These are phyloP conservation scores for Phalanger gymnotis DNA, from an alignment of 2,797 vertebrate species.

Conservation along the genomic window DNA sequence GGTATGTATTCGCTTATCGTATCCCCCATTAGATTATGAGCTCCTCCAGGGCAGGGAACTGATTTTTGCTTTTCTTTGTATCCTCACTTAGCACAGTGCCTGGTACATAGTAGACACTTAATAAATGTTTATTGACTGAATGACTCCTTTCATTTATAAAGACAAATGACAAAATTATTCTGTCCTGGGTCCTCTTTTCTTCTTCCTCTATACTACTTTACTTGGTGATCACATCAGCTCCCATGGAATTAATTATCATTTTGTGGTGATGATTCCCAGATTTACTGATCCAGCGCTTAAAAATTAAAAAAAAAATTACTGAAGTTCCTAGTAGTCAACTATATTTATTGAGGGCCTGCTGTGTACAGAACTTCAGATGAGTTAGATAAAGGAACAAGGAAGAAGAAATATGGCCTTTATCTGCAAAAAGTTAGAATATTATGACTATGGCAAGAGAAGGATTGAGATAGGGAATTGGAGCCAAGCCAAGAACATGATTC, in stretches of 20 bases:
- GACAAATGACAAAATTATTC: background rate
- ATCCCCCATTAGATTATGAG: too few relatives aligned
- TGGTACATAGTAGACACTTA: too few relatives aligned
- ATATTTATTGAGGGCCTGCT: background rate
- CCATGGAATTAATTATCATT: too few relatives aligned
- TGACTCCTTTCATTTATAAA: too few relatives aligned
- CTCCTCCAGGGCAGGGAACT: too few relatives aligned
- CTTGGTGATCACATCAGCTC: too few relatives aligned
- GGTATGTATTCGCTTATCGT: too few relatives aligned
- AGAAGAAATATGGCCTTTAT: background rate
- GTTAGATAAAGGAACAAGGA: background rate
- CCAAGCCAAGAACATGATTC: background rate
- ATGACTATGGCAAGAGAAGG: background rate
- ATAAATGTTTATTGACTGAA: too few relatives aligned
- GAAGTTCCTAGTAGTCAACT: background rate
- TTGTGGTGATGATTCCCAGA: too few relatives aligned
- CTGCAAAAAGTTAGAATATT: background rate
- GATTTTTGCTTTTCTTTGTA: too few relatives aligned
- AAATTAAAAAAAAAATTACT: background rate
- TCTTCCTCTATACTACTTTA: too few relatives aligned
- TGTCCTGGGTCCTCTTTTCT: background rate
- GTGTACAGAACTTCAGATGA: background rate
- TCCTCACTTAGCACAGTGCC: too few relatives aligned
- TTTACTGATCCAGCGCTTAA: background rate
- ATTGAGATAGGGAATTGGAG: background rate